Conservation (phyloP, 2,113 vertebrate species). For the Apeltes quadracus region DNA sequence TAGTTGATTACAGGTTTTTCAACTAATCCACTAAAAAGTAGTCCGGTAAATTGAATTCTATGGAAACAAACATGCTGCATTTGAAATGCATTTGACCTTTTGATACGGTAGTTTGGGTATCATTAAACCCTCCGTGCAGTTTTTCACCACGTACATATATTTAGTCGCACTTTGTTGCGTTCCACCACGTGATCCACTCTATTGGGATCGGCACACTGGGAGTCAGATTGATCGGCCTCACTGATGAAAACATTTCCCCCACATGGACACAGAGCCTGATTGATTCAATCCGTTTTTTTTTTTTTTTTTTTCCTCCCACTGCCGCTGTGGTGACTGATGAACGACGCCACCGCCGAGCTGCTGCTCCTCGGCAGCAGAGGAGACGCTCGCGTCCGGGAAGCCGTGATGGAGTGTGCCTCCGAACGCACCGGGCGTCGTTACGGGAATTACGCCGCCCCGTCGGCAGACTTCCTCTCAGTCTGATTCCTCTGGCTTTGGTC, state of each 20-base stretch:
- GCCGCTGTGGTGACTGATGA: constrained; percentile 48
- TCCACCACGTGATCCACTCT: background rate
- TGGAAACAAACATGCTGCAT: constrained; percentile 15
- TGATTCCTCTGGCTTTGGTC: constrained; percentile 29
- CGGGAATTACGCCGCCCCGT: constrained; percentile 59
- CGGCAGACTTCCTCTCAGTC: constrained; percentile 36
- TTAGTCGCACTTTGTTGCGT: constrained; percentile 1
- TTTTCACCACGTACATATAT: too few species aligned
- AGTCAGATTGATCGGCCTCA: constrained; percentile 9
- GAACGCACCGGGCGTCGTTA: constrained; percentile 63
- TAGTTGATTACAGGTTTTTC: constrained; percentile 10
- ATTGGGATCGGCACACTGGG: background rate
- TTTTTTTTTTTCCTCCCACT: background rate
- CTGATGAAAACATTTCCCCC: constrained; percentile 34
- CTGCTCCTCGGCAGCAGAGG: constrained; percentile 38
- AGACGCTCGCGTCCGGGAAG: constrained; percentile 64
- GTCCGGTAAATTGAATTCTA: background rate
- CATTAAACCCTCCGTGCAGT: too few species aligned
- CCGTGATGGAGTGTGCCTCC: constrained; percentile 58
- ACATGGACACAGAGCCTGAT: background rate
- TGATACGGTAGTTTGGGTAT: too few species aligned
- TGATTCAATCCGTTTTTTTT: constrained; percentile 46
- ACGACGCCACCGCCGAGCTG: constrained; percentile 37
- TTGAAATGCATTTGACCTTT: too few species aligned
- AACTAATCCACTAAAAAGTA: too few species aligned